Base-by-base conservation (phyloP, 2,888 invertebrate genomes). In the Dryocosmus kuriphilus region DNA sequence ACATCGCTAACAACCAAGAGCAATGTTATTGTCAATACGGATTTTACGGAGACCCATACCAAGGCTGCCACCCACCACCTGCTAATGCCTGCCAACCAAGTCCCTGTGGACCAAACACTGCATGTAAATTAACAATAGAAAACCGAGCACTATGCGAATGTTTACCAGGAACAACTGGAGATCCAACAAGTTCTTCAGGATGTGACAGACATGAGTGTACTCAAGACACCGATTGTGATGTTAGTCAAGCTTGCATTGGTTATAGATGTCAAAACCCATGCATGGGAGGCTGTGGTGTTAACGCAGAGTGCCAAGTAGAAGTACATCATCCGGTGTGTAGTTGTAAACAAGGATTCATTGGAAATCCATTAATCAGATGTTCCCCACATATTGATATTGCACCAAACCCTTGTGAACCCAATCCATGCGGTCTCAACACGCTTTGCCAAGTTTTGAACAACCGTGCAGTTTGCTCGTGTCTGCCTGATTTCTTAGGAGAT, bases 231-330 rank as follows among this genome's bases (percentile, higher is more conserved):
- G 97, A 97, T 89, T 97, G 97, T 89, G 92, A 94, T 30, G 90
- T 93, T 77, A 93, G 94, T 85, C 94, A 94, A 90, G 96, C 96
- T 30, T 97, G 97, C 87, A 95, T 97, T 88, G 96, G 96, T 30
- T 96, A 96, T 88, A 93, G 94, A 86, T 97, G 97, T 87, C 93
- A 94, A 82, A 96, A 97, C 91, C 97, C 97, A 35, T 97, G 97
- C 85, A 95, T 96, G 0, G 96, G 96, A 67, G 94, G 95, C 30
- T 97, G 97, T 89, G 97, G 97, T 14, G 90, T 95, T 30, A 95
- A 95, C 85, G 95, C 97, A 16, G 92, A 93, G 78, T 97, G 97
- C 87, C 93, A 94, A 78, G 95, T 96, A 1, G 95, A 96, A 90
- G 93, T 94, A 89, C 97, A 97, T 90, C 95, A 95, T 89, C 97